These are phyloP conservation scores for Xanthostigma xanthostigma DNA, from an alignment of 2,888 invertebrate genomes.

Conservation along the genomic window DNA sequence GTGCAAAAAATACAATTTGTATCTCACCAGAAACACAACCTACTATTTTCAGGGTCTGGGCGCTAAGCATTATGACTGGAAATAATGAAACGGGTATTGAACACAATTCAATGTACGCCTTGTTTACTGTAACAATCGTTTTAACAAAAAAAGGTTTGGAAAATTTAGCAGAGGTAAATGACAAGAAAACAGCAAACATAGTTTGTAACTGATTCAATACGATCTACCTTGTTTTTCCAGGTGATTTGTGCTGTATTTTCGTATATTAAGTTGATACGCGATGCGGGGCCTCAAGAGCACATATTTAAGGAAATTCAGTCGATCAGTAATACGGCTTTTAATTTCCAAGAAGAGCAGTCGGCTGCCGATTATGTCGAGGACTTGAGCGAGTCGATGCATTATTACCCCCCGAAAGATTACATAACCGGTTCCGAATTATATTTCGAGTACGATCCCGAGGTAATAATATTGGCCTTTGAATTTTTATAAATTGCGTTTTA, in stretches of 20 bases:
- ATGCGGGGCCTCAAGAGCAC: constrained; percentile 48
- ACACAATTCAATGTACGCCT: constrained; percentile 60
- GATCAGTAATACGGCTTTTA: constrained; percentile 60
- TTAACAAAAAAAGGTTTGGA: constrained; percentile 65
- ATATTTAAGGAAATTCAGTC: constrained; percentile 57
- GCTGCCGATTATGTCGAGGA: constrained; percentile 66
- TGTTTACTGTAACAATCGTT: constrained; percentile 55
- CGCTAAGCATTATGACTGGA: constrained; percentile 52
- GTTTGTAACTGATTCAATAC: neutral
- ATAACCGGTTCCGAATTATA: constrained; percentile 60
- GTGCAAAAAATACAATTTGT: too few species aligned
- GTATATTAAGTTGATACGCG: constrained; percentile 57
- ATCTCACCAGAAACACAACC: too few species aligned
- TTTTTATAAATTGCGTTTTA: too few species aligned
- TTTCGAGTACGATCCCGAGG: constrained; percentile 61
- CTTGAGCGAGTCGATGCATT: constrained; percentile 63
- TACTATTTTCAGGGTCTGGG: constrained; percentile 55
- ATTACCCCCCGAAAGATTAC: constrained; percentile 62
- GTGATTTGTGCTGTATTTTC: constrained; percentile 65
- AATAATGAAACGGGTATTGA: constrained; percentile 63
- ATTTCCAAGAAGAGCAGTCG: constrained; percentile 52
- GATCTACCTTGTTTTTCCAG: constrained; percentile 25
- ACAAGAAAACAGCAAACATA: constrained; percentile 1
- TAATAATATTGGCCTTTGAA: constrained; percentile 14
- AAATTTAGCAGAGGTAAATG: constrained; percentile 44